Evolutionary conservation across 2,113 vertebrate genomes (phyloP), one percentile per base, ranked within the genome.

Genomic region (Gnathonemus longibarbis): DNA sequence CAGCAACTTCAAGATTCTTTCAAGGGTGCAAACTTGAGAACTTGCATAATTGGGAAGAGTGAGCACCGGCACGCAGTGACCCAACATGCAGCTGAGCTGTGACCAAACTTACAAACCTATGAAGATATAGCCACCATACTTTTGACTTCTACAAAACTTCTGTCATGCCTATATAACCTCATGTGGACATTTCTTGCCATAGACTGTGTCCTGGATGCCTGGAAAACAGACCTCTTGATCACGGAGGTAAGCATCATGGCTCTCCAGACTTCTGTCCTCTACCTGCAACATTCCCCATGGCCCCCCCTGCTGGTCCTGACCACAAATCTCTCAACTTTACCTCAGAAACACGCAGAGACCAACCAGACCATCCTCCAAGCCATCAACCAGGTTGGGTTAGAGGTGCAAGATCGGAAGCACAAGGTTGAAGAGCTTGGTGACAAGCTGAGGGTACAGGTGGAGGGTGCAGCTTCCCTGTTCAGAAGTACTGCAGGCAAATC

Each of bases 391-490:
- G 88, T 96, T 4, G 80, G 62, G 84, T 58, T 3, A 5, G 93
- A 92, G 89, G 91, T 95, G 39, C 3, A 85, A 1, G 56, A 19
- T 1, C 90, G 93, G 91, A 93, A 94, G 27, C 50, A 91, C 15
- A 95, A 92, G 9, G 77, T 94, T 0, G 88, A 90, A 24, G 13
- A 0, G 27, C 91, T 96, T 52, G 92, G 88, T 2, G 77, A 11
- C 31, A 94, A 92, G 88, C 90, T 96, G 1, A 90, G 92, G 27
- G 56, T 90, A 3, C 89, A 92, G 24, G 86, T 94, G 15, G 84
- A 91, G 35, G 92, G 89, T 10, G 58, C 97, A 84, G 42, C 2
- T 31, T 66, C 3, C 39, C 87, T 96, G 31, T 10, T 91, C 53
- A 53, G 86, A 5, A 88, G 90, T 39, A 24, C 46, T 8, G 58